Base-by-base conservation (phyloP, 2,888 invertebrate species). In the Rhyacophila evoluta region DNA sequence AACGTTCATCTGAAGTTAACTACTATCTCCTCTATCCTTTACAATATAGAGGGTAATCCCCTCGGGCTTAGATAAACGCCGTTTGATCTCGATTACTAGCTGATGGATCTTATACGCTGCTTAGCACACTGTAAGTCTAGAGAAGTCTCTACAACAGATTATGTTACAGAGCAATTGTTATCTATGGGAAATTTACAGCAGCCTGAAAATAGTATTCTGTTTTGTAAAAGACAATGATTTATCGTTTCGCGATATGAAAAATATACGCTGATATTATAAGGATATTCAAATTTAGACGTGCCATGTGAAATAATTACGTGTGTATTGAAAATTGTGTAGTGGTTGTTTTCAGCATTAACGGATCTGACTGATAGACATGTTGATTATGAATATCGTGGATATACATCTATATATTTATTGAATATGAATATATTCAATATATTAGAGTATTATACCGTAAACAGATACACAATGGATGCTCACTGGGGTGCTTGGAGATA, bases 51-150 rank as follows among this genome's bases (percentile, higher is more conserved):
- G 55, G 55, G 25, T 55, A 55, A 55, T 5, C 55, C 19, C 55
- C 10, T 2, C 15, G 55, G 19, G 25, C 19, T 55, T 8, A 19
- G 55, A 55, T 55, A 55, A 55, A 55, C 25, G 55, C 55, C 19
- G 55, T 55, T 55, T 55, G 55, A 55, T 55, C 55, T 25, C 55
- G 55, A 55, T 55, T 55, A 55, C 55, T 55, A 8, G 15, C 55
- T 55, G 25, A 25, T 55, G 25, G 25, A 55, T 55, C 55, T 1
- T 55, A 8, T 19, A 25, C 25, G 19, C 25, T 8, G 25, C 55
- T 55, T 55, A 55, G 19, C 55, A 55, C 15, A 55, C 19, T 55
- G 55, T 55, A 25, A 19, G 25, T 19, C 55, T 55, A 10, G 25
- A 19, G 19, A 55, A 55, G 19, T 25, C 8, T 15, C 15, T 25